Evolutionary conservation across 2,888 invertebrate genomes (phyloP).

Genomic region (Piscicola geometra): DNA sequence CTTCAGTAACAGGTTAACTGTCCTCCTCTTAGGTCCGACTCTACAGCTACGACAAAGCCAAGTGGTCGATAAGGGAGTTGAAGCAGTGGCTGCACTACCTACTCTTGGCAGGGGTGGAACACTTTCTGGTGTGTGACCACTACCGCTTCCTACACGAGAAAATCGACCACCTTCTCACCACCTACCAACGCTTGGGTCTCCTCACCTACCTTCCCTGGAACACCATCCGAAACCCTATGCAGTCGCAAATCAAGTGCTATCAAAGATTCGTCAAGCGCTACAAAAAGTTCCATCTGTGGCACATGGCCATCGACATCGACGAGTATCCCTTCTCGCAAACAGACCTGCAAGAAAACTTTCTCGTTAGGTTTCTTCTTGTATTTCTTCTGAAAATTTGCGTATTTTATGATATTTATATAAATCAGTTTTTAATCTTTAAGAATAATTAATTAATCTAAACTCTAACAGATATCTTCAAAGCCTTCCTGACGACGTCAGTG

Average conservation of each 20-base stretch:
- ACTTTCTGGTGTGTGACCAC: conserved; percentile 41
- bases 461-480: conserved; percentile 24
- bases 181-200: conserved; percentile 37
- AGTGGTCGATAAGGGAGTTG: conserved; percentile 40
- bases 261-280: conserved; percentile 39
- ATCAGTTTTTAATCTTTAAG: neutral
- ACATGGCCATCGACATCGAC: conserved; percentile 45
- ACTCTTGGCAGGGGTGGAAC: conserved; percentile 40
- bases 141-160: conserved; percentile 35
- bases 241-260: conserved; percentile 45
- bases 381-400: neutral
- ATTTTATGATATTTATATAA: neutral
- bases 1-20: too few species aligned
- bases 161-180: conserved; percentile 21
- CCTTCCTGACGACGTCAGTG: conserved; percentile 30
- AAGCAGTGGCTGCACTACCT: conserved; percentile 42
- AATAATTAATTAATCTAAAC: neutral
- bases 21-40: conserved; percentile 34
- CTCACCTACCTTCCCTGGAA: conserved; percentile 40
- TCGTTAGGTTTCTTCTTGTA: conserved; percentile 36
- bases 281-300: conserved; percentile 40
- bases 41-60: conserved; percentile 39
- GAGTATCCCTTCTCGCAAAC: conserved; percentile 44
- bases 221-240: conserved; percentile 39
- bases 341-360: conserved; percentile 41